Evolutionary conservation across 2,113 vertebrate species (phyloP).

Genomic region (Rattus rattus): DNA sequence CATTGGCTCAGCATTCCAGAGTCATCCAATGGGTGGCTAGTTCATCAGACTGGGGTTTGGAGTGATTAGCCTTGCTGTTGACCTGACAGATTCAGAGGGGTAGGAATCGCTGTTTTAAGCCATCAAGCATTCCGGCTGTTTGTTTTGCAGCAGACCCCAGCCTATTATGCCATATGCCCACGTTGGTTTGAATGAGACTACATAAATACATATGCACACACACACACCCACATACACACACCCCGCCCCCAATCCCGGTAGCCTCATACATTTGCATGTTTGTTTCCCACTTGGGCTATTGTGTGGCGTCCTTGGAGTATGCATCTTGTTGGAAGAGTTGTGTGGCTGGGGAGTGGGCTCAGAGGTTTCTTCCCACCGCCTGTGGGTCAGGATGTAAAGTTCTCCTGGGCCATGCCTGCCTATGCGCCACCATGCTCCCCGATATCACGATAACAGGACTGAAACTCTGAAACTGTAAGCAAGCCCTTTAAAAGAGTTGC

Average conservation of each 20-base stretch:
- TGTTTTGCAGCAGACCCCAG: not conserved
- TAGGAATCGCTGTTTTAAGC: not conserved
- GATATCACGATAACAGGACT: not conserved
- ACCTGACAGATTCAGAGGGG: not conserved
- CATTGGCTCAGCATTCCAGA: not conserved
- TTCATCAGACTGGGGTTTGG: not conserved
- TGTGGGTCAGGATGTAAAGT: not conserved
- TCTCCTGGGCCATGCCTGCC: not conserved
- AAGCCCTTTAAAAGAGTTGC: not conserved
- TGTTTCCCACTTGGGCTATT: not conserved
- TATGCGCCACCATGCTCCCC: not conserved
- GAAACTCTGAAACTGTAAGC: not conserved
- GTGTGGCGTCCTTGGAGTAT: not conserved
- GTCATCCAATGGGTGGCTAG: not conserved
- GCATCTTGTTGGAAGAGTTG: not conserved
- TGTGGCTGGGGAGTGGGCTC: not conserved
- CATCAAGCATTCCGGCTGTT: not conserved
- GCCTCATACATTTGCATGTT: not conserved
- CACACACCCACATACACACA: too few species aligned
- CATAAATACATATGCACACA: too few species aligned
- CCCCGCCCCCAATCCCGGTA: fast-evolving
- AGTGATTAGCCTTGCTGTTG: not conserved
- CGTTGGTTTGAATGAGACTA: not conserved
- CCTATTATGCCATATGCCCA: not conserved
- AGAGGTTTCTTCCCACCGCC: not conserved